Conservation (phyloP, 2,888 invertebrate species). For the Eutolmus rufibarbis region DNA sequence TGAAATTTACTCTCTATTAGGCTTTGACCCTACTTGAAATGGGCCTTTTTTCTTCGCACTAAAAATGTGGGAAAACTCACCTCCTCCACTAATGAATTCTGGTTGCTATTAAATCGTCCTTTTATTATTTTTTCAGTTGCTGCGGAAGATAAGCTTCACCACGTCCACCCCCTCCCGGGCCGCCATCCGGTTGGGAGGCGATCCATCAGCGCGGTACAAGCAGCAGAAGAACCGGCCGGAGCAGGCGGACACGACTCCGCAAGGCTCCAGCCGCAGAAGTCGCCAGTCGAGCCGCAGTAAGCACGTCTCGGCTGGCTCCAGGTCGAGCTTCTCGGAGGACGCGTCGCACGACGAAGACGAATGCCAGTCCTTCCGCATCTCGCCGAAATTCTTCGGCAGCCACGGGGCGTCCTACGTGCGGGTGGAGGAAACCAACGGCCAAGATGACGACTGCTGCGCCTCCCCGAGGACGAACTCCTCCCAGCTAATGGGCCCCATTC, state of each 20-base stretch:
- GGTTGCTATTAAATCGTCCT: neutral
- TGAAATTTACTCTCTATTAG: no score
- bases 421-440: slow-evolving; percentile 11
- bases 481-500: neutral
- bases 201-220: slow-evolving; percentile 31
- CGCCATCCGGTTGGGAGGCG: slow-evolving; percentile 31
- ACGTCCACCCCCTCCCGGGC: slow-evolving; percentile 28
- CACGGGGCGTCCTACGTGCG: slow-evolving; percentile 41
- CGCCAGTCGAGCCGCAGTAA: slow-evolving; percentile 24
- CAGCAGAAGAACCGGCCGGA: slow-evolving; percentile 37
- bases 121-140: slow-evolving; percentile 40
- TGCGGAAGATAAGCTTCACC: slow-evolving; percentile 45
- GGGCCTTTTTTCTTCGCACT: neutral
- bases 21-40: no score
- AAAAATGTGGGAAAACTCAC: neutral
- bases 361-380: slow-evolving; percentile 44
- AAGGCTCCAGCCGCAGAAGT: slow-evolving; percentile 14
- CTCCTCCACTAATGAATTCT: neutral
- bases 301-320: neutral
- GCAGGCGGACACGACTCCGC: slow-evolving; percentile 26
- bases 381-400: slow-evolving; percentile 42
- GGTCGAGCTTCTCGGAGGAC: slow-evolving; percentile 3
- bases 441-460: neutral
- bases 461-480: neutral
- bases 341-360: slow-evolving; percentile 38